Conservation (phyloP, 2,797 vertebrate genomes). For the Todus mexicanus region DNA sequence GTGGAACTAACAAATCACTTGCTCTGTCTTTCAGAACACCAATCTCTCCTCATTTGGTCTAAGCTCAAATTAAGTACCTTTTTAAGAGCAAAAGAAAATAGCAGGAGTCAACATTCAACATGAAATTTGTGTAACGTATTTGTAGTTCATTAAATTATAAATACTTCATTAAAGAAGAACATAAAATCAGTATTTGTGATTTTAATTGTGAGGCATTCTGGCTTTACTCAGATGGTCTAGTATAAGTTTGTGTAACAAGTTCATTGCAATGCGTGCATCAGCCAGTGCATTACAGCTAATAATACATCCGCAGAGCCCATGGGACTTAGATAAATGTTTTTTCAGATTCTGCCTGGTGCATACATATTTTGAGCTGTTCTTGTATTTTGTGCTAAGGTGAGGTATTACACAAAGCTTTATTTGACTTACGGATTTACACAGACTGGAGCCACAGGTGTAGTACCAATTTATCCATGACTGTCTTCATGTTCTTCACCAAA, state of each 20-base stretch:
- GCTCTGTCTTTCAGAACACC: slow-evolving; percentile 51
- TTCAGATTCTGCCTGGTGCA: background rate
- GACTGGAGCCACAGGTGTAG: background rate
- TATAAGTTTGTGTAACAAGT: background rate
- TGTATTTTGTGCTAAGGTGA: background rate
- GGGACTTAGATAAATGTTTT: background rate
- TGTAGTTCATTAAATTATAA: slow-evolving; percentile 37
- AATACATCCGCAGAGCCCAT: background rate
- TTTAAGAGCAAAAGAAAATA: background rate
- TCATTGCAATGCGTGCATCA: background rate
- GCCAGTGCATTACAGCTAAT: background rate
- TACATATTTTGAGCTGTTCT: background rate
- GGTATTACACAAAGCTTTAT: background rate
- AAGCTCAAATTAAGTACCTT: background rate
- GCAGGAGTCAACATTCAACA: background rate
- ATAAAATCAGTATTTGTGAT: background rate
- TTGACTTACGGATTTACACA: background rate
- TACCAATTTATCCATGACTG: background rate
- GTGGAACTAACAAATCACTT: slow-evolving; percentile 8
- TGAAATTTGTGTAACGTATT: background rate
- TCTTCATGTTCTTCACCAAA: slow-evolving; percentile 8
- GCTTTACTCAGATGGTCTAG: background rate
- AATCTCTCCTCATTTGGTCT: background rate
- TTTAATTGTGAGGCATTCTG: background rate
- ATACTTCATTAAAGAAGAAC: background rate